Conservation (phyloP, 2,113 vertebrate species). For the Nannospalax galili region DNA sequence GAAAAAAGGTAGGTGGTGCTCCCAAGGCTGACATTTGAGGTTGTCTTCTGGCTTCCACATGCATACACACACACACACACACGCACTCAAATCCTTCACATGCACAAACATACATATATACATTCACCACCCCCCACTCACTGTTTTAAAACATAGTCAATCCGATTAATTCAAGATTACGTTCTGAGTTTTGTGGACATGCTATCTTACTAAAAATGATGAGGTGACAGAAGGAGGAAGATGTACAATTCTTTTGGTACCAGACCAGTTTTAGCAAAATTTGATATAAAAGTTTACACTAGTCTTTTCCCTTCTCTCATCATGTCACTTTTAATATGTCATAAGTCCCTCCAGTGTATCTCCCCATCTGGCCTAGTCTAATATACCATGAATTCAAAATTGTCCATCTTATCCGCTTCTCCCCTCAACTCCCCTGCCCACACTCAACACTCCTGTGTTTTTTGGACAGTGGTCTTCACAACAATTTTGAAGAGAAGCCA, state of each 20-base stretch:
- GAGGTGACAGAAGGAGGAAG: background rate
- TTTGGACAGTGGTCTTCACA: background rate
- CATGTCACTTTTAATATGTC: background rate
- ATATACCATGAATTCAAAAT: background rate
- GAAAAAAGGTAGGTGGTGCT: too few relatives aligned
- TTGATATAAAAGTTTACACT: background rate
- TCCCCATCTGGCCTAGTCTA: background rate
- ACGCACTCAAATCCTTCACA: too few relatives aligned
- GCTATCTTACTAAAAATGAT: background rate
- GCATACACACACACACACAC: too few relatives aligned
- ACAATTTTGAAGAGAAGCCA: background rate
- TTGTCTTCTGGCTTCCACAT: too few relatives aligned
- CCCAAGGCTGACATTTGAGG: too few relatives aligned
- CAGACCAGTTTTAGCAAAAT: background rate
- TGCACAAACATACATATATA: too few relatives aligned
- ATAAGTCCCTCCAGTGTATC: background rate
- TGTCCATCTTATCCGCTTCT: background rate
- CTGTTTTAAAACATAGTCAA: background rate
- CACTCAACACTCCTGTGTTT: background rate
- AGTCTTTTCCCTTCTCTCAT: background rate
- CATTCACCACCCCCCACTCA: background rate
- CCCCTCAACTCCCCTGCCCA: background rate
- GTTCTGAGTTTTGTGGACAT: background rate
- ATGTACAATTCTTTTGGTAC: background rate
- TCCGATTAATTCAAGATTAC: constrained; percentile 4